Percentiles rank a stretch among this genome's conserved stretches.
Evolutionary conservation across 2,888 invertebrate species (phyloP).

Genomic region (Ceriagrion tenellum): DNA sequence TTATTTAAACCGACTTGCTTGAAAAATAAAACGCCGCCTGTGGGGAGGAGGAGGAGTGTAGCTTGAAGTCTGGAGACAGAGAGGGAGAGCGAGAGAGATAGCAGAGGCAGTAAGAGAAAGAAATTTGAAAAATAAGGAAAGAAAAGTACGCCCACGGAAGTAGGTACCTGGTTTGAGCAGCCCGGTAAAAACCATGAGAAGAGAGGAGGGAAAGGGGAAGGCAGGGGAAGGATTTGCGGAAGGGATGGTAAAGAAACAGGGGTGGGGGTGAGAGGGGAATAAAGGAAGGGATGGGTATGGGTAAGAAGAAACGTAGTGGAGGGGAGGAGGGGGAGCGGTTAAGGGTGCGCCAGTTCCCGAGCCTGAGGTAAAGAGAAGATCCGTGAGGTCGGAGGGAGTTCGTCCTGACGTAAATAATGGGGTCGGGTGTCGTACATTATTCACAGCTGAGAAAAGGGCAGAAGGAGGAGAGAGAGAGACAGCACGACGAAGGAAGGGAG

Average conservation of each 20-base stretch:
- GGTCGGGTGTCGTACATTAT: slow-evolving; percentile 45
- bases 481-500: too few relatives aligned
- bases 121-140: neutral
- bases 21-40: neutral
- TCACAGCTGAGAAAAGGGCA: slow-evolving; percentile 7
- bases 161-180: neutral
- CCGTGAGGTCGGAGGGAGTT: slow-evolving; percentile 41
- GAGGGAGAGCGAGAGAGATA: neutral
- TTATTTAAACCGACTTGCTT: neutral
- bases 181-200: neutral
- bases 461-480: neutral
- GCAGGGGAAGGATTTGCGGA: neutral
- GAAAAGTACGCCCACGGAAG: neutral
- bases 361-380: slow-evolving; percentile 21
- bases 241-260: neutral
- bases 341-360: neutral
- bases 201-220: neutral
- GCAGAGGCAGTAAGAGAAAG: neutral
- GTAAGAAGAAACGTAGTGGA: neutral
- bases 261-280: too few relatives aligned
- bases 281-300: neutral
- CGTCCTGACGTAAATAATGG: slow-evolving; percentile 42
- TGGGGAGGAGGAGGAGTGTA: neutral
- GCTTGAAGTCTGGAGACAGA: neutral
- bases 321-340: neutral